Base-by-base conservation (phyloP, 2,113 vertebrate genomes). In the Parotia lawesii region DNA sequence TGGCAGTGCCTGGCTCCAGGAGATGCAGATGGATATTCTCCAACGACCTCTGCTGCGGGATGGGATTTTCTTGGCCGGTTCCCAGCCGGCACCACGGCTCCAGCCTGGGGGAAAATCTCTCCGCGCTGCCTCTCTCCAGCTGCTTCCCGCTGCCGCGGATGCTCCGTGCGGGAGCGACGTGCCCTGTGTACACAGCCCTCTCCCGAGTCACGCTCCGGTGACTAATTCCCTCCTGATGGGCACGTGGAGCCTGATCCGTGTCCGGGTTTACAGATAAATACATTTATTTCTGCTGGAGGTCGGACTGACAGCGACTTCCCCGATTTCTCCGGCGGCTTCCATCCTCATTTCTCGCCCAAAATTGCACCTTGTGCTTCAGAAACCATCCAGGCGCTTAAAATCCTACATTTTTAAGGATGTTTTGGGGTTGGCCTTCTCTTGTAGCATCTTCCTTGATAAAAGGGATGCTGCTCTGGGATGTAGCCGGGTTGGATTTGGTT, bases 361-460 rank as follows among this genome's bases (percentile, higher is more conserved):
- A 23, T 3, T 10, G 31, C 8, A 19, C 5, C 29, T 37, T 3
- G 50, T 5, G 23, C 67, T 44, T n/a, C 38, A 21, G n/a, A 47
- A 23, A 10, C 0, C 18, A 14, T 3, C 48, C 44, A 5, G 48
- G 16, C 4, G 48, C 54, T n/a, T 25, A 3, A 62, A 82, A 40
- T 29, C 57, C 8, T 3, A 0, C 0, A 0, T 25, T 15, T 71
- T 75, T 10, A 12, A 40, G 71, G 75, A 23, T 37, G 5, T 57
- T 72, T 54, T 15, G 10, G 60, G 18, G 42, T 70, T 70, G 19
- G 44, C 15, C 57, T 61, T 28, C 16, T 12, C 35, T 27, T 24
- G 44, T 1, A 7, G 47, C 23, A 25, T n/a, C 42, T 71, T 57
- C n/a, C 62, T 22, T 7, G 64, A 12, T 29, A 1, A 8, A 48